phyloP scores from a whole-genome alignment of 2,888 invertebrate genomes.

The Tipula unca region DNA sequence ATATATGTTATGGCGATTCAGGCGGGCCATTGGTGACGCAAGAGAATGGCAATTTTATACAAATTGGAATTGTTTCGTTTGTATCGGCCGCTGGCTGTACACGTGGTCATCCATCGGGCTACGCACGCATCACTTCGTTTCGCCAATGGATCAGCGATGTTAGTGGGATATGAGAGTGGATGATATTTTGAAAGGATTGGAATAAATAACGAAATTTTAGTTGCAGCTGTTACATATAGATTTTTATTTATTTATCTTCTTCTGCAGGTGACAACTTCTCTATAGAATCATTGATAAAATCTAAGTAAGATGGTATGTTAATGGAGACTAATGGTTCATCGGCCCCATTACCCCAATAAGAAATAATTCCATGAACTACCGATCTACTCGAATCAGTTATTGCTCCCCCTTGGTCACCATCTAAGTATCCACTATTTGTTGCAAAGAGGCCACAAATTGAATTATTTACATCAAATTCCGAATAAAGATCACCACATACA shows the following conservation, averaged over 20 bases:
- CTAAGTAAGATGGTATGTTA: background rate
- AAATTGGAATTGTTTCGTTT: conserved; percentile 1
- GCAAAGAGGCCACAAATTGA: background rate
- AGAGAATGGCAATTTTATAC: background rate
- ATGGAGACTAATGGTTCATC: background rate
- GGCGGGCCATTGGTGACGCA: background rate
- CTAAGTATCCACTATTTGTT: background rate
- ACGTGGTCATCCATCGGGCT: background rate
- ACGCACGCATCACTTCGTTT: background rate
- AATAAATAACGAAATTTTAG: background rate
- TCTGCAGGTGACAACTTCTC: background rate
- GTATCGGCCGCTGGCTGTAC: background rate
- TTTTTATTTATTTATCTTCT: background rate
- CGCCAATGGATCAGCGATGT: background rate
- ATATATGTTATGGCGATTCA: background rate
- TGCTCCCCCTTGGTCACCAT: background rate
- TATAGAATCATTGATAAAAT: background rate
- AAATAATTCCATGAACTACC: background rate
- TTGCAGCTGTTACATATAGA: background rate
- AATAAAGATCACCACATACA: background rate
- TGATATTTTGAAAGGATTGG: background rate
- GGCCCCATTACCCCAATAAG: background rate
- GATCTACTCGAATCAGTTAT: background rate
- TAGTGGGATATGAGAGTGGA: background rate
- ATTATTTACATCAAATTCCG: background rate